Percentiles rank a stretch among this genome's conserved stretches.
phyloP scores from a whole-genome alignment of 2,888 invertebrate genomes.

The Microdon myrmicae region DNA sequence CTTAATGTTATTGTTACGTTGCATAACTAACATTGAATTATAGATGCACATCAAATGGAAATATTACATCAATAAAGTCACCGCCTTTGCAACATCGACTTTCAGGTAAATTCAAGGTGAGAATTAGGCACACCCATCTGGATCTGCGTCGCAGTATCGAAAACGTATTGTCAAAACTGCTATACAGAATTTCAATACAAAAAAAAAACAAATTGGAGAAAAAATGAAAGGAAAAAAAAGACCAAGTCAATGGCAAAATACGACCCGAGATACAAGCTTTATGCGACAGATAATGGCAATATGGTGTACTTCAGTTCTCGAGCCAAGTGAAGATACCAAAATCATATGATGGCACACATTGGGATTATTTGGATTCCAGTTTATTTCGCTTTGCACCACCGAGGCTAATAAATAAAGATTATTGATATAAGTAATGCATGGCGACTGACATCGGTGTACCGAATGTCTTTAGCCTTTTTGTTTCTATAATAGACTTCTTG shows the following conservation, averaged over 20 bases:
- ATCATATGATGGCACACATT: conserved; percentile 5
- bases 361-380: conserved; percentile 38
- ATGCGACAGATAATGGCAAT: conserved; percentile 39
- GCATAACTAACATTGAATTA: no score
- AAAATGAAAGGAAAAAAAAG: conserved; percentile 12
- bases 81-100: no score
- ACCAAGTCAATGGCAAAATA: conserved; percentile 9
- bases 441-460: no score
- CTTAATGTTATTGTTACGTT: no score
- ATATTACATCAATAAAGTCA: no score
- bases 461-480: no score
- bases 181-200: no score
- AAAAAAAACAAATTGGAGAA: conserved; percentile 25
- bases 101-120: no score
- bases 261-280: conserved; percentile 31
- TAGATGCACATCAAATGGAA: no score
- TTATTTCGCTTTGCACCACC: conserved; percentile 32
- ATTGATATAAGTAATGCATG: conserved; percentile 46
- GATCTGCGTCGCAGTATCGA: no score
- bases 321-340: conserved; percentile 6
- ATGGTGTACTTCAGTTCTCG: conserved; percentile 9
- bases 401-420: conserved; percentile 46
- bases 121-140: no score
- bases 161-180: no score
- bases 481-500: background rate